These are phyloP conservation scores for Brevipalpus yothersi DNA, from an alignment of 1,140 invertebrate genomes.

Conservation along the genomic window DNA sequence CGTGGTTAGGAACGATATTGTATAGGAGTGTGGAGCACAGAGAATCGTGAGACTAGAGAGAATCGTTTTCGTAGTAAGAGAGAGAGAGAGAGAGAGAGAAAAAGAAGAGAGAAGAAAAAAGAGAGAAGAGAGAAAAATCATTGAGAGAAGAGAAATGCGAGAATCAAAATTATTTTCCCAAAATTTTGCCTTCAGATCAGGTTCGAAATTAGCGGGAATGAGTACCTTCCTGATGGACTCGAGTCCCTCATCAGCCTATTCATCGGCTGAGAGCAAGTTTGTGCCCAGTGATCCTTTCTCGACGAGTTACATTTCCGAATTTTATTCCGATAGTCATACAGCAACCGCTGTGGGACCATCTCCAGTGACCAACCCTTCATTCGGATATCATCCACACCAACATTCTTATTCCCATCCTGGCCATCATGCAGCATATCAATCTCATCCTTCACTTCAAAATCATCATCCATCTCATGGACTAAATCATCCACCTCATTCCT, in stretches of 20 bases:
- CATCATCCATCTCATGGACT: neutral
- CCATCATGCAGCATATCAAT: neutral
- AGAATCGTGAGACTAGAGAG: neutral
- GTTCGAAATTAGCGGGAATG: neutral
- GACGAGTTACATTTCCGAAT: neutral
- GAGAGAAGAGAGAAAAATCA: neutral
- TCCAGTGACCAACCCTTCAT: neutral
- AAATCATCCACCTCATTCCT: neutral
- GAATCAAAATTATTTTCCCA: neutral
- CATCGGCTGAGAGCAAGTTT: neutral
- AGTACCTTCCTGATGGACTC: too few relatives aligned
- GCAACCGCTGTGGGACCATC: neutral
- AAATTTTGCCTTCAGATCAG: neutral
- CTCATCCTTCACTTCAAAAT: neutral
- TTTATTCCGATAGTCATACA: neutral
- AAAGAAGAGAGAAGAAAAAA: neutral
- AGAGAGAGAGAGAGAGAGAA: neutral
- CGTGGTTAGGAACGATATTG: neutral
- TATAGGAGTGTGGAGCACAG: neutral
- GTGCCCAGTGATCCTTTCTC: neutral
- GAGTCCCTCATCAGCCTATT: too few relatives aligned
- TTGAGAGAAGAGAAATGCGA: neutral
- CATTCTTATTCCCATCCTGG: neutral
- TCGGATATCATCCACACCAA: neutral
- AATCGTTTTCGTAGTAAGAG: neutral